These are phyloP conservation scores for Neofelis nebulosa DNA, from an alignment of 2,113 vertebrate species.

Conservation along the genomic window DNA sequence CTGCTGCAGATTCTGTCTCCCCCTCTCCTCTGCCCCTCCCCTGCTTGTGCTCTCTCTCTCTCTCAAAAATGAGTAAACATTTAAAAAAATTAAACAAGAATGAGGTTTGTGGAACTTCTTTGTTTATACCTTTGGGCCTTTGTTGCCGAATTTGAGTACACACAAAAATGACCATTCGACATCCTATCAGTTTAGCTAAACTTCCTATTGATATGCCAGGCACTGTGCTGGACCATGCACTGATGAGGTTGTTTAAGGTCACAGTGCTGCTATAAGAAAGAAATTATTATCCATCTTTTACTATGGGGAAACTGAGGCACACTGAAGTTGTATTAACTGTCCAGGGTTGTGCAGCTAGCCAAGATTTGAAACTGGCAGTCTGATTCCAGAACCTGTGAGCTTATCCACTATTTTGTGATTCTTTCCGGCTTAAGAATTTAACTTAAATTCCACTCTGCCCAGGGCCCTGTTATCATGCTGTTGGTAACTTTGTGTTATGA, in stretches of 20 bases:
- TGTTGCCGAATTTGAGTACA: background rate
- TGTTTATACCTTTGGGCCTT: background rate
- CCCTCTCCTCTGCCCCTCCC: too few species aligned
- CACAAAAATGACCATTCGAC: background rate
- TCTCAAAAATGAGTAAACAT: too few species aligned
- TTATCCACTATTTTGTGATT: background rate
- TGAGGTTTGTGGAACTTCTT: background rate
- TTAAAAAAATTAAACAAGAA: background rate
- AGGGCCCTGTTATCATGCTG: background rate
- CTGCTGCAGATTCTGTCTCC: too few species aligned
- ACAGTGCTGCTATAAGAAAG: background rate
- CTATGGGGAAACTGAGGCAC: background rate
- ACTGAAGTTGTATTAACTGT: background rate
- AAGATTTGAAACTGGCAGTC: background rate
- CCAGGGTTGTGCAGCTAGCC: background rate
- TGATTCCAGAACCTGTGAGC: constrained; percentile 11
- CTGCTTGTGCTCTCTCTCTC: too few species aligned
- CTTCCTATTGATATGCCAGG: background rate
- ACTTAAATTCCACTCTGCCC: background rate
- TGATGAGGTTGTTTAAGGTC: constrained; percentile 14
- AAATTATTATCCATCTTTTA: constrained; percentile 4
- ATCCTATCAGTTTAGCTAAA: background rate
- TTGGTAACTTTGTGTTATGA: background rate
- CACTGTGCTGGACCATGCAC: background rate
- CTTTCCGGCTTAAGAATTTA: background rate